These are phyloP conservation scores for Colletes collaris DNA, from an alignment of 2,888 invertebrate species.

Conservation along the genomic window DNA sequence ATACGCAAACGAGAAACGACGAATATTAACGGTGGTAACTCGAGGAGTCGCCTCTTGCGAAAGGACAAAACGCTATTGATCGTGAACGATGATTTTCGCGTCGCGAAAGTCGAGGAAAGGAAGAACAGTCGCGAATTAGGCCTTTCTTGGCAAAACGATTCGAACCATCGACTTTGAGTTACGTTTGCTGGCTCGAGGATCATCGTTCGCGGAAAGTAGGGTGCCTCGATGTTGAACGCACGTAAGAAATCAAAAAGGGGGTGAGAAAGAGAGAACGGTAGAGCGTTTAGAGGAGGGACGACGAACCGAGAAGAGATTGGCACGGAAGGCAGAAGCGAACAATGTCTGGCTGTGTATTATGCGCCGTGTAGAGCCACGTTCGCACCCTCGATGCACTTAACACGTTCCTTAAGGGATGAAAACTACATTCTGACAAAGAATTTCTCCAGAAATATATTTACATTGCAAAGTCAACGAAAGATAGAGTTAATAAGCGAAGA, in stretches of 20 bases:
- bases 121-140: too few relatives aligned
- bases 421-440: too few relatives aligned
- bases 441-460: too few relatives aligned
- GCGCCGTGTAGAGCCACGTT: background rate
- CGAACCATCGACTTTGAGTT: too few relatives aligned
- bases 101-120: too few relatives aligned
- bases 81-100: constrained; percentile 9
- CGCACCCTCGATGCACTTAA: background rate
- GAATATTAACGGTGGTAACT: background rate
- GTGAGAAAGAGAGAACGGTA: background rate
- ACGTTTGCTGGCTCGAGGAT: background rate
- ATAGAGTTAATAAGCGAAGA: too few relatives aligned
- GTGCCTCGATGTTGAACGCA: constrained; percentile 19
- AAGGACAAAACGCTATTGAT: constrained; percentile 6
- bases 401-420: too few relatives aligned
- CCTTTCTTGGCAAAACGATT: too few relatives aligned
- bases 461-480: too few relatives aligned
- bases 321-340: constrained; percentile 2
- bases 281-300: background rate
- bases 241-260: constrained; percentile 40
- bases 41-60: constrained; percentile 1
- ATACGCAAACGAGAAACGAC: constrained; percentile 25
- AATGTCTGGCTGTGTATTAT: constrained; percentile 8
- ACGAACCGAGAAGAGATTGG: background rate
- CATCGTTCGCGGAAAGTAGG: constrained; percentile 18